Evolutionary conservation across 2,888 invertebrate species (phyloP).

Genomic region (Brachypterus glaber): DNA sequence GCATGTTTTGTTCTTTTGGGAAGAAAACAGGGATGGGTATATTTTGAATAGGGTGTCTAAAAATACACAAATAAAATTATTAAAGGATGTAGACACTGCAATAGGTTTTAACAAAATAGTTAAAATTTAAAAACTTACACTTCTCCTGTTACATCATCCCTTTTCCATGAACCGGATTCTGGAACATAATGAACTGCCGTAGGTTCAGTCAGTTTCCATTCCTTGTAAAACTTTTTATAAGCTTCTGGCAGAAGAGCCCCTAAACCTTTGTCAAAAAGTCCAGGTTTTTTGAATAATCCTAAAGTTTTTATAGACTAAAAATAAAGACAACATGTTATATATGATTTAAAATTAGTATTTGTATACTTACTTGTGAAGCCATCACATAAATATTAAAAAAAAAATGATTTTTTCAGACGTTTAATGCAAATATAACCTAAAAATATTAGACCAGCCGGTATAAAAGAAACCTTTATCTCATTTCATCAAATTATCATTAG

Average conservation of each 20-base stretch:
- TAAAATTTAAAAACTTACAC: constrained; percentile 43
- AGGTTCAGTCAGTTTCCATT: constrained; percentile 64
- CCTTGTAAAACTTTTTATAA: constrained; percentile 77
- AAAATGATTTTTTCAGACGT: neutral
- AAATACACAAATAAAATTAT: constrained; percentile 13
- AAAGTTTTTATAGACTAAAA: constrained; percentile 34
- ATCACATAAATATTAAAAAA: neutral
- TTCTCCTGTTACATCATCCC: constrained; percentile 63
- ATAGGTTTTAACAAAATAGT: neutral
- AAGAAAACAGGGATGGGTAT: constrained; percentile 63
- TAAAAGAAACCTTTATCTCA: too few relatives aligned
- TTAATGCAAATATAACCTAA: neutral
- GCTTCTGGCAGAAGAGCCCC: constrained; percentile 64
- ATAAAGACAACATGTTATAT: neutral
- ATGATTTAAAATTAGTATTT: neutral
- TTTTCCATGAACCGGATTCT: constrained; percentile 61
- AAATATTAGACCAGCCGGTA: neutral
- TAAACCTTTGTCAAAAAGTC: constrained; percentile 53
- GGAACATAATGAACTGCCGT: constrained; percentile 61
- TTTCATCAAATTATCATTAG: too few relatives aligned
- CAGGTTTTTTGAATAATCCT: constrained; percentile 29
- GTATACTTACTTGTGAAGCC: neutral
- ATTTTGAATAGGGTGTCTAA: constrained; percentile 61
- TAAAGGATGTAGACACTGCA: constrained; percentile 3
- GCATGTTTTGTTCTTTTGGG: constrained; percentile 70